phyloP scores from a whole-genome alignment of 2,797 vertebrate genomes.

The Tolypeutes matacus region DNA sequence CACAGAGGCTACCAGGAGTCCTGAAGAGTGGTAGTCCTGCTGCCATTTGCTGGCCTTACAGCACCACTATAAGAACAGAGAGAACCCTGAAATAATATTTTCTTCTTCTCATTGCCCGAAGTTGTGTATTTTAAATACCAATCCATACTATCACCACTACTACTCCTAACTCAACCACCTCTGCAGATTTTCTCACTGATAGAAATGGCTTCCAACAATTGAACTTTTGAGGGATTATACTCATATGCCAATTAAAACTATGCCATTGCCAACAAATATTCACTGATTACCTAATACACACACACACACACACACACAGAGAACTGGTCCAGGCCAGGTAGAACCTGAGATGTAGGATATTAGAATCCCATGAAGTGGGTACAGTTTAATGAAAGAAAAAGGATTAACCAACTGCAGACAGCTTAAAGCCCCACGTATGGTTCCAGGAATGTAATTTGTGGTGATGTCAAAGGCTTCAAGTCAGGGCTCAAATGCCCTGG shows the following conservation, averaged over 20 bases:
- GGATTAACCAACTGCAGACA: not conserved
- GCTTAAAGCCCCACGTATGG: not conserved
- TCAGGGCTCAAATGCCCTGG: not conserved
- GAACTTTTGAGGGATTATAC: not conserved
- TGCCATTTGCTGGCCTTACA: not conserved
- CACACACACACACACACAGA: not conserved
- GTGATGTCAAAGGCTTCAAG: not conserved
- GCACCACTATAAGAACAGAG: not conserved
- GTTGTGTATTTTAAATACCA: not conserved
- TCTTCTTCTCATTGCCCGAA: not conserved
- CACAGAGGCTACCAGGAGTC: not conserved
- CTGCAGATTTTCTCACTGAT: not conserved
- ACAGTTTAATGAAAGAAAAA: not conserved
- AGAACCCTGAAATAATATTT: constrained; percentile 32
- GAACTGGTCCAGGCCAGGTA: not conserved
- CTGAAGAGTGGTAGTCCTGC: not conserved
- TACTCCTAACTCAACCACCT: not conserved
- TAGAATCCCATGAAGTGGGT: not conserved
- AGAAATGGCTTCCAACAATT: not conserved
- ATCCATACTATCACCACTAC: not conserved
- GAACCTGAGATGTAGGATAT: constrained; percentile 13
- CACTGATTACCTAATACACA: not conserved
- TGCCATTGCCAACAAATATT: not conserved
- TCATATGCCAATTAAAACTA: not conserved
- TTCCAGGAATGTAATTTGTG: not conserved